Base-by-base conservation (phyloP, 2,888 invertebrate genomes). In the Leptura quadrifasciata region DNA sequence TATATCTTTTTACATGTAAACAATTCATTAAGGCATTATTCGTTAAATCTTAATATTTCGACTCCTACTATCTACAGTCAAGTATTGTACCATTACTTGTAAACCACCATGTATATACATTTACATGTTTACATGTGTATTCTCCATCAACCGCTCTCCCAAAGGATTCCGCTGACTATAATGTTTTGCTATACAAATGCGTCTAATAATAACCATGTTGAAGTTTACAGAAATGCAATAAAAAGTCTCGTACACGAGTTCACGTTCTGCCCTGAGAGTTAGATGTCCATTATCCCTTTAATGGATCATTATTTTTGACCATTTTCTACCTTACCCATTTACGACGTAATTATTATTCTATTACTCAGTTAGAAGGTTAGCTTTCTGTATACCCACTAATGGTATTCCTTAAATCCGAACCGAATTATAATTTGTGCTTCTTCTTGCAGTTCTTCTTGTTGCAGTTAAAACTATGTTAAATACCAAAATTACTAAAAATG, bases 221-320 rank as follows among this genome's bases (percentile, higher is more conserved):
- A 65, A 63, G 17, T 72, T 64, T 63, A 63, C 17, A 73, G 72
- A 72, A 76, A 76, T 74, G 64, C 65, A 55, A 67, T 72, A 75
- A 75, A 75, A 72, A 72, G 20, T 39, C 54, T 18, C 15, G 67
- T 21, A 27, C 75, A 67, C 72, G 57, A 72, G 67, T 39, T 76
- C 72, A 68, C 68, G 67, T 72, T 76, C 67, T 55, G 68, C 76
- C 76, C n/a, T 39, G 21, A 71, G 71, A 76, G 57, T 72, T 72
- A 57, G 63, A 58, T 76, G 72, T 63, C 72, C 76, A 72, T 76
- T 80, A 80, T 78, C 76, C 74, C 74, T 72, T 76, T 78, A 78
- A 76, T 78, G 79, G 73, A 63, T 70, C 73, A 58, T 80, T 78
- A 75, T 80, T 80, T 79, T 77, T 74, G 76, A 76, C 58, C 75